These are phyloP conservation scores for Catharus bicknelli DNA, from an alignment of 2,113 vertebrate species.

Conservation along the genomic window DNA sequence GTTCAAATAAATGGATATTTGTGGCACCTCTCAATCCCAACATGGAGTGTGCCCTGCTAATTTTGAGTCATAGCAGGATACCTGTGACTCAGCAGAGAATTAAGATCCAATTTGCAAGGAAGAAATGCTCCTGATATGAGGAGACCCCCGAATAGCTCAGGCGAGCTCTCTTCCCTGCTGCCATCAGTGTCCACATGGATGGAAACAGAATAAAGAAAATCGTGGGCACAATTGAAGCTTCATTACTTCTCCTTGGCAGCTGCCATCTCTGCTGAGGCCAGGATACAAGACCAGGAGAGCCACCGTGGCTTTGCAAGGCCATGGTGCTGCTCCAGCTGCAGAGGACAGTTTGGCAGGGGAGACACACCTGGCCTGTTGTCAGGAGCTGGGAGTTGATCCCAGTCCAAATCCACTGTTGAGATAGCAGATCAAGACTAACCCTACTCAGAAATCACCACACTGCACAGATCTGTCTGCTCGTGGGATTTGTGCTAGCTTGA, in stretches of 20 bases:
- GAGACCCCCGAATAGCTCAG: neutral
- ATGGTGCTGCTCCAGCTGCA: neutral
- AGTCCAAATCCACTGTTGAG: slow-evolving; percentile 10
- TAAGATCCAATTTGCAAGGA: neutral
- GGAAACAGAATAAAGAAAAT: neutral
- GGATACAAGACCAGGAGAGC: neutral
- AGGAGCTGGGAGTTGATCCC: neutral
- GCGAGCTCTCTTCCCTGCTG: neutral
- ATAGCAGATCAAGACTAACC: slow-evolving; percentile 20
- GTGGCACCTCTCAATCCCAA: neutral
- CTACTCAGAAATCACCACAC: neutral
- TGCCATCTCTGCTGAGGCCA: neutral
- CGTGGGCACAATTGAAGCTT: neutral
- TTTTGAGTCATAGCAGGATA: fast-evolving
- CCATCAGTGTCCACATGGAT: neutral
- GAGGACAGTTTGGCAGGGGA: neutral
- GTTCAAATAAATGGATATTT: neutral
- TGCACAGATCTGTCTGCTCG: slow-evolving; percentile 14
- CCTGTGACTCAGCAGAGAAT: neutral
- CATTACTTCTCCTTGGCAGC: neutral
- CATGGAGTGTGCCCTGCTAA: fast-evolving
- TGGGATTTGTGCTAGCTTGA: slow-evolving; percentile 39
- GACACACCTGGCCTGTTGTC: neutral
- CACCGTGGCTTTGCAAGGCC: neutral
- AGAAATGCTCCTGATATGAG: neutral